phyloP scores from a whole-genome alignment of 2,113 vertebrate species.

The Pelmatolapia mariae region DNA sequence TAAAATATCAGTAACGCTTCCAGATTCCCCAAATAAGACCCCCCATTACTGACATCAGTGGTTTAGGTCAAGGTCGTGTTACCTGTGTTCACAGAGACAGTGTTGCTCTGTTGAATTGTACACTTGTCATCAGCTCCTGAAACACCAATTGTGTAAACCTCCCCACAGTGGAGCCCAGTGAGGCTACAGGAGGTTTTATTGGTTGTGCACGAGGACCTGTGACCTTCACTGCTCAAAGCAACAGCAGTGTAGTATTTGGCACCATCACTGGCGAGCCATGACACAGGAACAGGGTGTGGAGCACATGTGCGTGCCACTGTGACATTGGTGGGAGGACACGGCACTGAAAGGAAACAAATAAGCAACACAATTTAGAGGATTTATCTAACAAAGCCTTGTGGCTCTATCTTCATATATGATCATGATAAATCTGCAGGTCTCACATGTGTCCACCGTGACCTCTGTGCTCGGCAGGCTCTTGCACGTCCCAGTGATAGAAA shows the following conservation, averaged over 20 bases:
- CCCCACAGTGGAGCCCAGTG: conserved; percentile 51
- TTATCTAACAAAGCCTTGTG: not conserved
- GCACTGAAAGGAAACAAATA: conserved; percentile 30
- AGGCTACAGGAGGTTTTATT: conserved; percentile 50
- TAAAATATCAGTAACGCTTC: not conserved
- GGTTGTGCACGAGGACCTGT: conserved; percentile 35
- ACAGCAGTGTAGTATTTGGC: conserved; percentile 46
- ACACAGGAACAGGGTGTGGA: conserved; percentile 24
- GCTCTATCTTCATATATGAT: not conserved
- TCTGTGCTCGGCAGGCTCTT: conserved; percentile 39
- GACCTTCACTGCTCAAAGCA: conserved; percentile 32
- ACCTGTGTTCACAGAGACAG: conserved; percentile 40
- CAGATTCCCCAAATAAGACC: not conserved
- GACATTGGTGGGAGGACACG: conserved; percentile 54
- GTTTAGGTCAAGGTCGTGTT: not conserved
- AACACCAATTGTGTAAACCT: conserved; percentile 55
- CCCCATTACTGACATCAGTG: not conserved
- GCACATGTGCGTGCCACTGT: conserved; percentile 7
- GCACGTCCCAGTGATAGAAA: conserved; percentile 24
- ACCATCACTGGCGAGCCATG: conserved; percentile 48
- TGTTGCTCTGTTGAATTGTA: conserved; percentile 24
- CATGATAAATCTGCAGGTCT: not conserved
- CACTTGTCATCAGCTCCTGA: conserved; percentile 43
- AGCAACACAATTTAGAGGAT: not conserved
- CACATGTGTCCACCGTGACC: conserved; percentile 44